Conservation (phyloP, 2,888 invertebrate species). For the Hedychridium roseum region DNA sequence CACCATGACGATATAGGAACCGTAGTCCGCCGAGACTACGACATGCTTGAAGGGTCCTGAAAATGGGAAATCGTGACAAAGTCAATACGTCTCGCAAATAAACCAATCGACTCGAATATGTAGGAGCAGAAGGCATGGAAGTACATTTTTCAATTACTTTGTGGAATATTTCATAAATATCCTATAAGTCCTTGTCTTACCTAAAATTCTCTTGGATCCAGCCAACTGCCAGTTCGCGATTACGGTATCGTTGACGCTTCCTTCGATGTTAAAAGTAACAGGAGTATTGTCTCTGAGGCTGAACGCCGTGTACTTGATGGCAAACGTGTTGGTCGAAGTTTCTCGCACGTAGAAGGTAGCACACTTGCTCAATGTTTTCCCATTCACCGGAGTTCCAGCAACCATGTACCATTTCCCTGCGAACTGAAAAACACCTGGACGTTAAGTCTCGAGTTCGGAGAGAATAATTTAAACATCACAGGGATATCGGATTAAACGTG, state of each 20-base stretch:
- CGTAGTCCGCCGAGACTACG: conserved; percentile 26
- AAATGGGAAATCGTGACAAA: conserved; percentile 16
- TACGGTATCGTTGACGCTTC: conserved; percentile 19
- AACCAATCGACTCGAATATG: too few relatives aligned
- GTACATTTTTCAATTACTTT: neutral
- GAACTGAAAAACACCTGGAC: too few relatives aligned
- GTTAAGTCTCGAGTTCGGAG: too few relatives aligned
- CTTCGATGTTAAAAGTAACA: conserved; percentile 22
- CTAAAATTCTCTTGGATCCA: conserved; percentile 26
- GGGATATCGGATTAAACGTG: too few relatives aligned
- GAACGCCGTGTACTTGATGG: conserved; percentile 27
- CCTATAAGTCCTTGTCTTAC: conserved; percentile 23
- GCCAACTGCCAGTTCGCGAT: conserved; percentile 30
- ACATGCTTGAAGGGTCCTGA: conserved; percentile 36
- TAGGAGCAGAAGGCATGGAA: neutral
- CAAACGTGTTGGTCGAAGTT: conserved; percentile 11
- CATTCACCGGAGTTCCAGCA: conserved; percentile 26
- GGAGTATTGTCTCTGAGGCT: conserved; percentile 15
- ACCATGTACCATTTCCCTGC: conserved; percentile 30
- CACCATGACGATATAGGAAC: conserved; percentile 29
- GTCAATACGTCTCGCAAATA: neutral
- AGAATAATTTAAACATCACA: too few relatives aligned
- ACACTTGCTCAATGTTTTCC: conserved; percentile 27
- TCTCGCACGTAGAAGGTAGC: conserved; percentile 21
- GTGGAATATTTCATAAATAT: neutral